Evolutionary conservation across 2,797 vertebrate genomes (phyloP), one percentile per base, ranked within the genome.

Genomic region (Moxostoma hubbsi): DNA sequence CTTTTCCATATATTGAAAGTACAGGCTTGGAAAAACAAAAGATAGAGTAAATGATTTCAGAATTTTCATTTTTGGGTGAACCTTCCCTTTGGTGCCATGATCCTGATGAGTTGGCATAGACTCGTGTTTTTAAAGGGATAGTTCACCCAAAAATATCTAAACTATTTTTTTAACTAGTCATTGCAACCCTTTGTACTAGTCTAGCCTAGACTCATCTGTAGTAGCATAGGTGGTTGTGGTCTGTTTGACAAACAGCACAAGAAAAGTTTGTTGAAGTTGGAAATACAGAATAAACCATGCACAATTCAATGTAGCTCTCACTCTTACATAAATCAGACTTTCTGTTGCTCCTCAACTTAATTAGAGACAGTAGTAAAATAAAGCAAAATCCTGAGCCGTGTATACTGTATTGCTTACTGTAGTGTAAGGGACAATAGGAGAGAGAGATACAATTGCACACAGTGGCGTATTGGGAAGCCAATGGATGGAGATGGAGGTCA

Each of bases 171-270:
- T 36, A 36, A 36, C 36, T 36, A 36, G 36, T 36, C 36, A 36
- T 36, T 36, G 36, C 36, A 36, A 36, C 36, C 36, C 36, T 4
- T 36, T 36, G 36, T 36, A 4, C 36, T 36, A 36, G 36, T 36
- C 36, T 36, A 36, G 36, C 36, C 36, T 46, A 63, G 36, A 68
- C 24, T 45, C 49, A 53, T 36, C 57, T 10, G 47, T 63, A 53
- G 55, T 53, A 54, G 66, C 7, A 8, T 58, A 58, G 24, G 6
- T 50, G 46, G 18, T 63, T 55, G 54, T n/a, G 5, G 61, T 16
- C 46, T 71, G 73, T 63, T 73, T 84, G 83, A 79, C 43, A 59
- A 81, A 84, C 77, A 77, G 71, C 62, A 50, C 49, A 61, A 61
- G 67, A 84, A 67, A 16, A 53, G 75, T 79, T 51, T 49, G 63